Conservation (phyloP, 1,140 invertebrate species). For the Eriocheir sinensis region DNA sequence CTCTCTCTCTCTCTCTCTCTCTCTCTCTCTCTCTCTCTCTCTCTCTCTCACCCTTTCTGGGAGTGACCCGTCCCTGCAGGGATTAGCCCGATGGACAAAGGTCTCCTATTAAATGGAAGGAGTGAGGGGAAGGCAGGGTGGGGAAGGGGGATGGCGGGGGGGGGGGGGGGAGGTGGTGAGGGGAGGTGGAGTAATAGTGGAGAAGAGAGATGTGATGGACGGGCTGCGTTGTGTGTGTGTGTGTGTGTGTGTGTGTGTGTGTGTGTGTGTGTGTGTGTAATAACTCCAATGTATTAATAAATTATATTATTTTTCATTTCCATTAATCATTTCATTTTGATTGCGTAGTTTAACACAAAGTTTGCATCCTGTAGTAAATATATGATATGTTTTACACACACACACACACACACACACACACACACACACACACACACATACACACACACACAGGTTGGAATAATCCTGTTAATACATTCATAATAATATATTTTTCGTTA, state of each 20-base stretch:
- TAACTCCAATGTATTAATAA: too few species aligned
- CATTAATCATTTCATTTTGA: too few species aligned
- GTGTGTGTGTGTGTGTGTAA: too few species aligned
- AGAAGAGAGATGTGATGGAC: not conserved
- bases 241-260: not conserved
- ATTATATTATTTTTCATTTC: too few species aligned
- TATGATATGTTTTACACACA: too few species aligned
- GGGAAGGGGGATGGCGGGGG: not conserved
- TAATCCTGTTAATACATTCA: too few species aligned
- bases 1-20: slow-evolving; percentile 33
- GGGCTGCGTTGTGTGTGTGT: not conserved
- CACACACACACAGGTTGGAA: too few species aligned
- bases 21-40: slow-evolving; percentile 49
- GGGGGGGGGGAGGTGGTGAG: not conserved
- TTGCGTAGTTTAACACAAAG: too few species aligned
- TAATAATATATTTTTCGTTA: too few species aligned
- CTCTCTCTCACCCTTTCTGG: not conserved
- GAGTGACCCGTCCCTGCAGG: not conserved
- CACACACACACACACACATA: too few species aligned
- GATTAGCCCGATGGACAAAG: slow-evolving; percentile 1
- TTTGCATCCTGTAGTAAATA: too few species aligned
- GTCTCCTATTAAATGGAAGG: not conserved
- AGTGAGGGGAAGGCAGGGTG: not conserved
- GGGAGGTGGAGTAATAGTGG: not conserved
- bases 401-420: too few species aligned